phyloP scores from a whole-genome alignment of 2,797 vertebrate species.

The Muscicapa striata region DNA sequence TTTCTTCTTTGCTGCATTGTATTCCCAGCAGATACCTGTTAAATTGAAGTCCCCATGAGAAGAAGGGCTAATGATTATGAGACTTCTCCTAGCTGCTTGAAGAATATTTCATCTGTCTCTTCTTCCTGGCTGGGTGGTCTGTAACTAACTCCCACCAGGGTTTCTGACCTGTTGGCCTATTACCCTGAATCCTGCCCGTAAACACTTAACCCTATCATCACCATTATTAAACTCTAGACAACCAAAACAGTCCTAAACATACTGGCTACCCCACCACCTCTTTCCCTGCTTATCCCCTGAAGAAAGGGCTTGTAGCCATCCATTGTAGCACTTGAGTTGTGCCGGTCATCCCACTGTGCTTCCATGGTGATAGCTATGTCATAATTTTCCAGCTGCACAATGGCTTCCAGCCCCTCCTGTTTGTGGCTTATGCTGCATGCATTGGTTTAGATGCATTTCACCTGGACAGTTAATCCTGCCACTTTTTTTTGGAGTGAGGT shows the following conservation, averaged over 20 bases:
- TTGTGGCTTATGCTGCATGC: neutral
- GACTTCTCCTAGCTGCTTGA: neutral
- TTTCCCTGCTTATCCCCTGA: neutral
- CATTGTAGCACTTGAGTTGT: neutral
- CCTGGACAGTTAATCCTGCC: neutral
- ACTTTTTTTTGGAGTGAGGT: neutral
- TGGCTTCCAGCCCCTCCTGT: neutral
- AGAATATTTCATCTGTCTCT: neutral
- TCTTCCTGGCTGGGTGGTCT: neutral
- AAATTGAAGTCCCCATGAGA: neutral
- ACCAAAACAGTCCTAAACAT: neutral
- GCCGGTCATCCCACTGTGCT: rapidly evolving
- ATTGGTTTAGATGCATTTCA: neutral
- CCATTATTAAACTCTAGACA: neutral
- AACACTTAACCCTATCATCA: neutral
- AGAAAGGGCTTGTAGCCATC: neutral
- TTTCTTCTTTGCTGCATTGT: neutral
- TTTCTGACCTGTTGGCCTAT: neutral
- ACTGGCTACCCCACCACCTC: neutral
- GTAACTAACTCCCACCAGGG: neutral
- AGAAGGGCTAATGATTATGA: neutral
- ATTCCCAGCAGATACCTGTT: neutral
- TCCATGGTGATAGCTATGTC: neutral
- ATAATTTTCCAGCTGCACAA: neutral
- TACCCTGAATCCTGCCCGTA: neutral